Evolutionary conservation across 2,113 vertebrate species (phyloP).

Genomic region (Numida meleagris): DNA sequence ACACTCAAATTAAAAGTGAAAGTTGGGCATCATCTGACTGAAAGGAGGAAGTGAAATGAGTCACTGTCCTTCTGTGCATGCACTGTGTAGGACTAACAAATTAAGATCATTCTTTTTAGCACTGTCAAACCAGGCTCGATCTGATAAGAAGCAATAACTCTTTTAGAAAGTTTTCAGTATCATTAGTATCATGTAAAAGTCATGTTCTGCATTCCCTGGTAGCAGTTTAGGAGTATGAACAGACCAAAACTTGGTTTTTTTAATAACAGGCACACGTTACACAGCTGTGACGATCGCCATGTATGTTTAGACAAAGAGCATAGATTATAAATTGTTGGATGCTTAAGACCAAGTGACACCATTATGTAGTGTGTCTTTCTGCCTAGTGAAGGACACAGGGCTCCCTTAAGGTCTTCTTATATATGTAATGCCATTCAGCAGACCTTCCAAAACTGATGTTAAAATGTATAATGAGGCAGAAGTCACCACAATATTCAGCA

Average conservation of each 20-base stretch:
- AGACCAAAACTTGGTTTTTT: not conserved
- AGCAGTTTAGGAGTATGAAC: not conserved
- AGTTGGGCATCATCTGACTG: constrained; percentile 11
- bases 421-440: not conserved
- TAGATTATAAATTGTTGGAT: not conserved
- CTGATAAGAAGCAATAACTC: not conserved
- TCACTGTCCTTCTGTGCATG: not conserved
- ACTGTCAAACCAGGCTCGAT: not conserved
- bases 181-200: not conserved
- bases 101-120: not conserved
- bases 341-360: not conserved
- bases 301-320: not conserved
- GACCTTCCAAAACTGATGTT: not conserved
- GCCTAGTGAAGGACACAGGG: not conserved
- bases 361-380: not conserved
- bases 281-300: not conserved
- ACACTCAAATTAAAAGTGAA: constrained; percentile 36
- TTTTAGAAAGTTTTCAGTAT: not conserved
- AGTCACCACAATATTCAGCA: not conserved
- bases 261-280: not conserved
- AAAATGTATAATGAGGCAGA: fast-evolving
- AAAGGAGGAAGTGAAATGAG: constrained; percentile 16
- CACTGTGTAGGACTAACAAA: not conserved
- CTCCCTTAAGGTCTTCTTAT: not conserved
- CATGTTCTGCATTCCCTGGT: not conserved